Percentiles rank a stretch among this genome's conserved stretches.
phyloP scores from a whole-genome alignment of 2,888 invertebrate species.

The Caenorhabditis doughertyi region DNA sequence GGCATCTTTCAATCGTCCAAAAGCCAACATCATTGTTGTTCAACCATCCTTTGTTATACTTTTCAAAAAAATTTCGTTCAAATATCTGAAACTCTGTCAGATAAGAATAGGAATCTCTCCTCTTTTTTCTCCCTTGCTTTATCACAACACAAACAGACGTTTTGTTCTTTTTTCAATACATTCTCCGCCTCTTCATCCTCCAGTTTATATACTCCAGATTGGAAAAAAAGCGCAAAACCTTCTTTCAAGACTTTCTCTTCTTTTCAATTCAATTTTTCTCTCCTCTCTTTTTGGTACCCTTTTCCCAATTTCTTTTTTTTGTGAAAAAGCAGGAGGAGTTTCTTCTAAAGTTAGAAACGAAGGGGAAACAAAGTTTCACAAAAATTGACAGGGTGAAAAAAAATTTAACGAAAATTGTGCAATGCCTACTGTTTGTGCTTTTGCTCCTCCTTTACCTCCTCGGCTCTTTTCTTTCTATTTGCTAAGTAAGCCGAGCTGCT shows the following conservation, averaged over 20 bases:
- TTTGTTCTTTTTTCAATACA: constrained; percentile 10
- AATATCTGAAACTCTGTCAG: background rate
- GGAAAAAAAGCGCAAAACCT: constrained; percentile 21
- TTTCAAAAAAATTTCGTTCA: too few species aligned
- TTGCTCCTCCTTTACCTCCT: constrained; percentile 22
- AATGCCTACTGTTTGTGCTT: constrained; percentile 58
- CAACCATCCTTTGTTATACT: too few species aligned
- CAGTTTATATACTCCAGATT: constrained; percentile 14
- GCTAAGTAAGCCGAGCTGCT: constrained; percentile 66
- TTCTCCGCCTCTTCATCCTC: constrained; percentile 4
- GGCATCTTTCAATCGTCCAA: too few species aligned
- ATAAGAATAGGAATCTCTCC: background rate
- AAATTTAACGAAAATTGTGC: constrained; percentile 53
- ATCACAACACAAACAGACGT: constrained; percentile 13
- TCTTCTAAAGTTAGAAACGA: background rate
- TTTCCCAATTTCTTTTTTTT: background rate
- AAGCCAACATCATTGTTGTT: too few species aligned
- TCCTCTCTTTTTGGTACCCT: background rate
- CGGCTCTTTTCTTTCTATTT: constrained; percentile 40
- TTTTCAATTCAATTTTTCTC: background rate
- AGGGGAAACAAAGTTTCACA: background rate
- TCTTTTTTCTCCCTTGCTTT: background rate
- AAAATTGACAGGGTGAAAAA: constrained; percentile 17
- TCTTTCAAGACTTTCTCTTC: constrained; percentile 13
- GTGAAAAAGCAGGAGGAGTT: background rate